phyloP scores from a whole-genome alignment of 2,113 vertebrate species.

The Microcebus murinus region DNA sequence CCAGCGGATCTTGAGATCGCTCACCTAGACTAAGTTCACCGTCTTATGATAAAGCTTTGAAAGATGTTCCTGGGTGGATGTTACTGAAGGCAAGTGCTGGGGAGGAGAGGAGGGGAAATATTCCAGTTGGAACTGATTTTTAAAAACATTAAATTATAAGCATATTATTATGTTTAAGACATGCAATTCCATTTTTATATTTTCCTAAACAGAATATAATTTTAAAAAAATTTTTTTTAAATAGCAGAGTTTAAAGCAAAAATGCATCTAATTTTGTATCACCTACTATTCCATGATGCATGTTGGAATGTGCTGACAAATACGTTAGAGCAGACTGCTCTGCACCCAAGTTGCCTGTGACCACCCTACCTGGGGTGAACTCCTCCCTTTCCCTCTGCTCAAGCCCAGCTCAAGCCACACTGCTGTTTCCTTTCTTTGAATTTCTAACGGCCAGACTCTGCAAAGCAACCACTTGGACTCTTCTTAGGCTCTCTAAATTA shows the following conservation, averaged over 20 bases:
- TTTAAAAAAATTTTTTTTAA: slow-evolving; percentile 59
- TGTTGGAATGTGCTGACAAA: background rate
- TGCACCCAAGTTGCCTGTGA: background rate
- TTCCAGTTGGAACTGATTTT: background rate
- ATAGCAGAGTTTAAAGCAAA: background rate
- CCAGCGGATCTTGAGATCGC: background rate
- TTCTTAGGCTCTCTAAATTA: background rate
- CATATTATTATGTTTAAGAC: background rate
- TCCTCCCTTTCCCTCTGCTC: background rate
- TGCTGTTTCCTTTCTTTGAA: background rate
- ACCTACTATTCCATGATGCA: background rate
- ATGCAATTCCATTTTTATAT: background rate
- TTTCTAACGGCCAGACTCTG: background rate
- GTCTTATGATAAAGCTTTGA: background rate
- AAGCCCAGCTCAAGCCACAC: background rate
- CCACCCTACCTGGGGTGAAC: accelerated
- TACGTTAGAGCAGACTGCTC: accelerated
- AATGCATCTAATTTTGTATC: background rate
- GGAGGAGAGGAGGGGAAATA: background rate
- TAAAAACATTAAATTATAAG: background rate
- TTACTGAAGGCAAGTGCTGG: background rate
- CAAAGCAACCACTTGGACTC: background rate
- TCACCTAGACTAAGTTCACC: background rate
- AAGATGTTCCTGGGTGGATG: background rate
- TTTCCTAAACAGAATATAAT: background rate